Base-by-base conservation (phyloP, 1,140 invertebrate species). In the Conus ventricosus region DNA sequence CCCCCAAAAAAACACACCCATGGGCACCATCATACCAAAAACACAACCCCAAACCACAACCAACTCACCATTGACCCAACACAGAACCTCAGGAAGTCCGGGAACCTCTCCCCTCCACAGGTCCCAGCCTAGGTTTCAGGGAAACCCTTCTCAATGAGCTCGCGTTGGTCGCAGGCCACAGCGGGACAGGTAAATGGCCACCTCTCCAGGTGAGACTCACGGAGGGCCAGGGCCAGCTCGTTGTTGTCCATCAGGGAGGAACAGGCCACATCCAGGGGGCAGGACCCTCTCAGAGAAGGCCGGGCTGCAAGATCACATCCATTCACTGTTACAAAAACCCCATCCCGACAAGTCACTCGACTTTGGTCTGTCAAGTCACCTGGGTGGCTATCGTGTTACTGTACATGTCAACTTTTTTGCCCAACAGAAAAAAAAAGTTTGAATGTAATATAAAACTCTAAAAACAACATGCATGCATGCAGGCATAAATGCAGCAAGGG, bases 181-280 rank as follows among this genome's bases (percentile, higher is more conserved):
- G 54, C 99, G 96, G 1, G 98, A 99, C 60, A 99, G 96, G 95
- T 99, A 99, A 85, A 99, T 97, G 3, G 99, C 99, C 92, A 95
- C 94, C 95, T 99, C 94, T 99, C 99, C 87, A 99, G 95, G 94
- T 99, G 99, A 94, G 99, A 98, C 95, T 99, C 99, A 93, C 98
- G 96, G 83, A 99, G 96, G 88, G 99, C 99, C 81, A 99, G 95
- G 76, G 99, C 99, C n/a, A 99, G 95, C 95, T 99, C 99, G 86
- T 99, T 99, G 95, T 99, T 99, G 96, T 99, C 99, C 99, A 99
- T 99, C 0, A 99, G 96, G 90, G 99, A 99, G 0, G 99, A 99
- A 94, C 99, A 99, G 71, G 99, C 99, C 15, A 99, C 99, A 95
- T 99, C 99, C 17, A 99, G 96, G 13, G 99, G 99, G 25, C 99